A percentile compares a stretch with the other conserved stretches of the same genome.
These are phyloP conservation scores for Etheostoma nigrum DNA, from an alignment of 2,797 vertebrate genomes.

Conservation along the genomic window DNA sequence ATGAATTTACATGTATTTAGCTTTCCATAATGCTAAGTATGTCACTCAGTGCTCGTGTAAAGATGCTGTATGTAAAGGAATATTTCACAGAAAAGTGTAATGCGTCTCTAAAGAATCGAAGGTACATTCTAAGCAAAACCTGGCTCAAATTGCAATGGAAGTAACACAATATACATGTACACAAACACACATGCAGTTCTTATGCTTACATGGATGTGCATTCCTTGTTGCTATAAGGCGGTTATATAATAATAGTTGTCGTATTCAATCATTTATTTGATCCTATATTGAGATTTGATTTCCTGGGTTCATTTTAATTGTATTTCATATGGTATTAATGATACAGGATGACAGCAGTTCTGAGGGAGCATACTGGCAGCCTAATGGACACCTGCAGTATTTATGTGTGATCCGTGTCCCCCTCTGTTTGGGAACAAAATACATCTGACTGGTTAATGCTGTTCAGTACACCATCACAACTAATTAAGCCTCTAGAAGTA, in stretches of 20 bases:
- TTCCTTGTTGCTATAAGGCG: not conserved
- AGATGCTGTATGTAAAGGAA: not conserved
- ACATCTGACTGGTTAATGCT: not conserved
- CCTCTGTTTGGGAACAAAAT: not conserved
- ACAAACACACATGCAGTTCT: not conserved
- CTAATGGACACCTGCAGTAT: not conserved
- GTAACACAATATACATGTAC: not conserved
- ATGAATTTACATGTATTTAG: not conserved
- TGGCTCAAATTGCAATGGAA: not conserved
- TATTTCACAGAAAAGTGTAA: not conserved
- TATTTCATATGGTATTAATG: not conserved
- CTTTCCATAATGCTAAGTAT: not conserved
- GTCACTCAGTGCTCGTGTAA: not conserved
- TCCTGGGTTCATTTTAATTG: not conserved
- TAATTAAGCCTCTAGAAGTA: not conserved
- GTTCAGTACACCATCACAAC: not conserved
- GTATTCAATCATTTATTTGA: not conserved
- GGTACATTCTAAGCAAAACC: too few species aligned
- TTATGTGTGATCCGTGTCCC: not conserved
- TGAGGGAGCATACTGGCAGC: not conserved
- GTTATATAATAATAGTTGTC: not conserved
- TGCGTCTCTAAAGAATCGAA: not conserved
- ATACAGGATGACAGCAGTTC: not conserved
- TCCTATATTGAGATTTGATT: slow-evolving; percentile 10
- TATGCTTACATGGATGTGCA: not conserved